These are phyloP conservation scores for Barypeithes pellucidus DNA, from an alignment of 2,888 invertebrate species.

Conservation along the genomic window DNA sequence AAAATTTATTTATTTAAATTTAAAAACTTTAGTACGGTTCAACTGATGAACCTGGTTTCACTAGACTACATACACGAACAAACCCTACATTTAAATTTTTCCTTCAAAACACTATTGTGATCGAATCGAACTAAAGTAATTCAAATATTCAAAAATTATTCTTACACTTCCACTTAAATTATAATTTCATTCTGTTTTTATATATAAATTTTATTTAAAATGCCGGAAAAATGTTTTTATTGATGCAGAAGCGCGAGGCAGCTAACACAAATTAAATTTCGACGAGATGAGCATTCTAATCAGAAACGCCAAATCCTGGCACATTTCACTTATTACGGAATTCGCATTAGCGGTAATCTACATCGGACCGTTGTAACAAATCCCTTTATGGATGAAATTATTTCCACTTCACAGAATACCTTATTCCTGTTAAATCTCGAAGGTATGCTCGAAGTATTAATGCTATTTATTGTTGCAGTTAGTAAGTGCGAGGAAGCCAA, in stretches of 20 bases:
- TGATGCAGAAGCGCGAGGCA: conserved; percentile 15
- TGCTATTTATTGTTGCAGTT: neutral
- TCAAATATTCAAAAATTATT: too few species aligned
- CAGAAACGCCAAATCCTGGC: conserved; percentile 19
- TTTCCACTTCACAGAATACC: conserved; percentile 31
- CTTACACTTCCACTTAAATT: too few species aligned
- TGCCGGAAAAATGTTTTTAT: conserved; percentile 10
- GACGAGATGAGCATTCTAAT: conserved; percentile 12
- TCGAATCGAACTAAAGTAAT: too few species aligned
- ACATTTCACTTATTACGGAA: conserved; percentile 22
- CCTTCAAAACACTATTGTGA: too few species aligned
- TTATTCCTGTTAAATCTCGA: conserved; percentile 12
- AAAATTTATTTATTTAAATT: too few species aligned
- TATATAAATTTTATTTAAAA: conserved; percentile 4
- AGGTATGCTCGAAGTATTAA: conserved; percentile 22
- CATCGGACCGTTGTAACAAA: conserved; percentile 17
- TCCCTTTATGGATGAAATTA: conserved; percentile 19
- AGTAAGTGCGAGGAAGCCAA: too few species aligned
- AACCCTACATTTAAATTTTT: too few species aligned
- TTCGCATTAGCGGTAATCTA: conserved; percentile 27
- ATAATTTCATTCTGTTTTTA: too few species aligned
- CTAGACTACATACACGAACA: too few species aligned
- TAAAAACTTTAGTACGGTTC: too few species aligned
- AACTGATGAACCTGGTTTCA: too few species aligned
- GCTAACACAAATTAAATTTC: conserved; percentile 16